Evolutionary conservation across 2,113 vertebrate species (phyloP).

Genomic region (Cryptomyrus ogoouensis): DNA sequence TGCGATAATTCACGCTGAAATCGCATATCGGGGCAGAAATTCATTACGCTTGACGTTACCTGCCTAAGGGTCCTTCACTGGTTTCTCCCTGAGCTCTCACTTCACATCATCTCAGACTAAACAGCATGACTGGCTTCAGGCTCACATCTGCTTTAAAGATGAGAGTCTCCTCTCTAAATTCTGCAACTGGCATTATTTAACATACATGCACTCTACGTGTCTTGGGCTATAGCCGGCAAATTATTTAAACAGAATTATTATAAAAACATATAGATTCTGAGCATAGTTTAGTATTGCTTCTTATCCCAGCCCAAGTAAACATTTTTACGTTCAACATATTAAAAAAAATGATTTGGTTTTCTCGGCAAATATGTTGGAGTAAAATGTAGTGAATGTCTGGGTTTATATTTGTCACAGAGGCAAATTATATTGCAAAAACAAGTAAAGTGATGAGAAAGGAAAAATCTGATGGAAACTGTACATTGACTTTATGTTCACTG

Average conservation of each 20-base stretch:
- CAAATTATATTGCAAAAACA: neutral
- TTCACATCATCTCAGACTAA: conserved; percentile 34
- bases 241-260: neutral
- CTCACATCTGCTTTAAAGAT: conserved; percentile 64
- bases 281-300: conserved; percentile 14
- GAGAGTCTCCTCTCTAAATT: conserved; percentile 47
- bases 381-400: conserved; percentile 37
- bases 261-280: neutral
- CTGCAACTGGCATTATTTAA: conserved; percentile 53
- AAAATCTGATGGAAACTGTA: neutral
- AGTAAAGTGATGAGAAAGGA: neutral
- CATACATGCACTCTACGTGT: conserved; percentile 55
- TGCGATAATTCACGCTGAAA: neutral
- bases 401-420: conserved; percentile 35
- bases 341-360: conserved; percentile 65
- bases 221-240: conserved; percentile 33
- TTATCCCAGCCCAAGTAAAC: conserved; percentile 3
- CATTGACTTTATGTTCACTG: neutral
- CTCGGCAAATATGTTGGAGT: conserved; percentile 38
- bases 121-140: conserved; percentile 42
- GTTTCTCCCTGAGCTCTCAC: conserved; percentile 79
- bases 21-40: neutral
- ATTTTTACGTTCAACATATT: conserved; percentile 22
- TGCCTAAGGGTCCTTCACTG: neutral
- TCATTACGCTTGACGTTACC: neutral